Base-by-base conservation (phyloP, 2,888 invertebrate species). In the Drosophila diplacantha region DNA sequence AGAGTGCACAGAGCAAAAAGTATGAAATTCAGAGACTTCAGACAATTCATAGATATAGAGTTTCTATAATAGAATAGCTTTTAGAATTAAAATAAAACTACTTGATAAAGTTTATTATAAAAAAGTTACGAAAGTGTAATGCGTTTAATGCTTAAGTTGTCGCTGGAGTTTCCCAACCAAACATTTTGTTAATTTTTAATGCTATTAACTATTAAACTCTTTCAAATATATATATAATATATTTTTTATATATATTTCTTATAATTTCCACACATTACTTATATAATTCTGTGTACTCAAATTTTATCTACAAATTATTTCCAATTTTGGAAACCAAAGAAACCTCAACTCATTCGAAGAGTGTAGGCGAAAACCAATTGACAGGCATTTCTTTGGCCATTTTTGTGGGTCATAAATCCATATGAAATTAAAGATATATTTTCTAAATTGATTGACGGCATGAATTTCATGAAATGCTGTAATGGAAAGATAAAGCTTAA, bases 371-470 rank as follows among this genome's bases (percentile, higher is more conserved):
- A 32, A 26, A 12, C 14, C 47, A 39, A 31, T 58, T 61, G 60
- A 60, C 41, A 29, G 60, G 20, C 66, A 47, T 38, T 50, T 64
- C 37, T 39, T 29, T 32, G 38, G n/a, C 46, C 22, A 58, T 29
- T 46, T 51, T 59, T 35, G 18, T 26, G 26, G 39, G 34, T 29
- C 34, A 63, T 64, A 53, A 29, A 61, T 44, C 29, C 9, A 56
- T 41, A 41, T 57, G 16, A 57, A 43, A 57, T 57, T 47, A 26
- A 49, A 62, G n/a, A 64, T 32, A 60, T 39, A 34, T 69, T 57
- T 44, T 14, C 44, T 44, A 12, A 14, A 44, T 44, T 57, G 61
- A 69, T 61, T 69, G 69, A 65, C 65, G 37, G 65, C 38, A 16
- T 31, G 39, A 22, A 57, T 66, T 63, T 53, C 52, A 52, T 31